Evolutionary conservation across 2,888 invertebrate species (phyloP).

Genomic region (Actias luna): DNA sequence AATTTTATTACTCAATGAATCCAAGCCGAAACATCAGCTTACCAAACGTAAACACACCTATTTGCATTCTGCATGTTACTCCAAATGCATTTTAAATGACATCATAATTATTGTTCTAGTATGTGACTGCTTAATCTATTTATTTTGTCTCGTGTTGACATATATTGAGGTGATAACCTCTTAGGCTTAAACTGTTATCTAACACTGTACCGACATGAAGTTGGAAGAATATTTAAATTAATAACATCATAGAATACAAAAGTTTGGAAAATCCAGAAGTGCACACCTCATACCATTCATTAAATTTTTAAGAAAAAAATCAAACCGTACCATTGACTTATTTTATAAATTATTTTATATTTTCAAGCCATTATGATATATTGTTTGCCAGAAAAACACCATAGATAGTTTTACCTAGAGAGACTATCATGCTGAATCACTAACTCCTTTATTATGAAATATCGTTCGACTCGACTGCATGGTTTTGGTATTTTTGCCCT

Average conservation of each 20-base stretch:
- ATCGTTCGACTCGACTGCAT: too few relatives aligned
- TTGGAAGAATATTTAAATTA: not conserved
- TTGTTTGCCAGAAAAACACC: too few relatives aligned
- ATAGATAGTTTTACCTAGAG: too few relatives aligned
- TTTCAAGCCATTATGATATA: too few relatives aligned
- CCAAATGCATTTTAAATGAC: constrained; percentile 32
- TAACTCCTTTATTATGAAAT: too few relatives aligned
- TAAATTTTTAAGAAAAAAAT: too few relatives aligned
- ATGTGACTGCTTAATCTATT: constrained; percentile 9
- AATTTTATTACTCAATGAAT: constrained; percentile 17
- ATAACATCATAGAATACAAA: not conserved
- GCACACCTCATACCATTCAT: too few relatives aligned
- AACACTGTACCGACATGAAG: not conserved
- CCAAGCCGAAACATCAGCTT: constrained; percentile 11
- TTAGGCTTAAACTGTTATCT: not conserved
- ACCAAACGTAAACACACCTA: constrained; percentile 4
- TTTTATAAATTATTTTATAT: too few relatives aligned
- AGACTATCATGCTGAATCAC: too few relatives aligned
- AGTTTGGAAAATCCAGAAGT: too few relatives aligned
- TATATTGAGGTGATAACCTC: not conserved
- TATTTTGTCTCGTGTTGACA: constrained; percentile 2
- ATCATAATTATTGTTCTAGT: constrained; percentile 23
- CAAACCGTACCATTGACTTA: too few relatives aligned
- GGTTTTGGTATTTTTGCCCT: too few relatives aligned
- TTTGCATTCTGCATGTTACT: constrained; percentile 27